Evolutionary conservation across 1,140 invertebrate genomes (phyloP).

Genomic region (Diachasmimorpha longicaudata): DNA sequence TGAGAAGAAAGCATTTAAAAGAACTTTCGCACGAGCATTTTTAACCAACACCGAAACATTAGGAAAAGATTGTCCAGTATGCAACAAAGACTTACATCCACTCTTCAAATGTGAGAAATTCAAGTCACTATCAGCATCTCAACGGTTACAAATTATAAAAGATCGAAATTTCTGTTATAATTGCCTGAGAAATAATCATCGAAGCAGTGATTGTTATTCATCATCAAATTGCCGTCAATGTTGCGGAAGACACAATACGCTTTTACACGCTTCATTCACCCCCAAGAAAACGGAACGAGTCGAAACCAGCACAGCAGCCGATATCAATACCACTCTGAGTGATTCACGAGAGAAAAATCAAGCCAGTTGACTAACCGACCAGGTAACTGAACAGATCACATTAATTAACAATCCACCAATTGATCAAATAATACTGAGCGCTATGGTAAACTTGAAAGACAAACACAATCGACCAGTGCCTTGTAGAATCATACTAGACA

Average conservation of each 20-base stretch:
- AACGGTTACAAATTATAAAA: background rate
- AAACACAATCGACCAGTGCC: background rate
- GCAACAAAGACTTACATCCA: too few relatives aligned
- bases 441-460: background rate
- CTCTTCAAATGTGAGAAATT: background rate
- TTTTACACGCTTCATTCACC: background rate
- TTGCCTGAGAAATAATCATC: background rate
- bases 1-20: background rate
- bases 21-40: background rate
- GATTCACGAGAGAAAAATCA: background rate
- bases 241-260: background rate
- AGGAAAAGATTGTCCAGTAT: background rate
- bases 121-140: background rate
- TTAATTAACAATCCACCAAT: background rate
- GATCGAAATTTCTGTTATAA: background rate
- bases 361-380: background rate
- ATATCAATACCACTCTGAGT: too few relatives aligned
- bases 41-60: background rate
- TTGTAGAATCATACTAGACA: slow-evolving; percentile 20
- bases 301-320: too few relatives aligned
- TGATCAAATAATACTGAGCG: background rate
- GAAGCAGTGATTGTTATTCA: background rate
- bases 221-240: background rate
- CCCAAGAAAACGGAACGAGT: background rate
- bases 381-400: background rate